phyloP scores from a whole-genome alignment of 2,888 invertebrate species.

The Pedicia rivosa region DNA sequence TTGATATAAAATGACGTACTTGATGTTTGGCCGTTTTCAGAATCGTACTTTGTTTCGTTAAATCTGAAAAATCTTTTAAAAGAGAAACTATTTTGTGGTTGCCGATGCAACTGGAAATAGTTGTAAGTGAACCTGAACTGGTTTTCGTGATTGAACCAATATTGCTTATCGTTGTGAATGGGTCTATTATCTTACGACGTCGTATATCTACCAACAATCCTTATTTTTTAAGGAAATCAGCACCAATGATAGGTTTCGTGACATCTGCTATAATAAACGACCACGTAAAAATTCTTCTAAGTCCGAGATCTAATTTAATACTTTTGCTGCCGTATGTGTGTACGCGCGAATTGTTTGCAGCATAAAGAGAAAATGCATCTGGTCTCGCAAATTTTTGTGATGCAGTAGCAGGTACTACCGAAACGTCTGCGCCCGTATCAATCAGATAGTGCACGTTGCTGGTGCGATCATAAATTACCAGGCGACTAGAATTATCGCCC shows the following conservation, averaged over 20 bases:
- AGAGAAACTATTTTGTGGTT: too few relatives aligned
- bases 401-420: constrained; percentile 9
- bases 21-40: constrained; percentile 2
- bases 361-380: constrained; percentile 7
- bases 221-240: constrained; percentile 12
- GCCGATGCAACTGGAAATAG: too few relatives aligned
- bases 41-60: too few relatives aligned
- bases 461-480: constrained; percentile 5
- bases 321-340: constrained; percentile 9
- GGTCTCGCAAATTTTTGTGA: background rate
- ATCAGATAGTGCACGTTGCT: constrained; percentile 10
- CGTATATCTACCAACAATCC: constrained; percentile 9
- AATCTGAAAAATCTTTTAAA: too few relatives aligned
- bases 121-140: too few relatives aligned
- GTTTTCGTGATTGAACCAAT: too few relatives aligned
- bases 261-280: constrained; percentile 14
- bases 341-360: constrained; percentile 11
- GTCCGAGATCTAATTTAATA: constrained; percentile 10
- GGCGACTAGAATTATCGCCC: constrained; percentile 7
- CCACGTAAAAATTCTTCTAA: constrained; percentile 14
- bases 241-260: constrained; percentile 13
- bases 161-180: background rate
- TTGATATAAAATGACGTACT: constrained; percentile 10
- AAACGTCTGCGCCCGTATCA: constrained; percentile 13
- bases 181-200: constrained; percentile 5